A percentile compares a stretch with the other conserved stretches of the same genome.
Evolutionary conservation across 2,797 vertebrate genomes (phyloP).

Genomic region (Cottoperca gobio): DNA sequence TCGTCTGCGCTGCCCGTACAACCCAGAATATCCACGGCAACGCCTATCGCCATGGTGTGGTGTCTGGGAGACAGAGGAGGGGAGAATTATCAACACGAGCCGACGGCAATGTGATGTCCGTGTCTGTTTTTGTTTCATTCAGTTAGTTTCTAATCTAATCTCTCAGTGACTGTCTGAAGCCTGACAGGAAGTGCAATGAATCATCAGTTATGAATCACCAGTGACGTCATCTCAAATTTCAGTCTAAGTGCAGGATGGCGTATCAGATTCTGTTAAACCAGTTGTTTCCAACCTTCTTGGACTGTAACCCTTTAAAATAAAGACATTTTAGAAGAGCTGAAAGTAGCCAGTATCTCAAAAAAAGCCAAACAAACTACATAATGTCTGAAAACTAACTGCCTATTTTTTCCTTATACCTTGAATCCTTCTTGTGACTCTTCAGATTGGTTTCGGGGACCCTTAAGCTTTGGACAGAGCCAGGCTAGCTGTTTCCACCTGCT

Average conservation of each 20-base stretch:
- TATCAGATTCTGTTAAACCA: neutral
- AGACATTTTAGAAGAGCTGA: neutral
- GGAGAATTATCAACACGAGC: neutral
- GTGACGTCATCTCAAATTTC: neutral
- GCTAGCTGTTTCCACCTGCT: too few relatives aligned
- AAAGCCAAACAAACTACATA: neutral
- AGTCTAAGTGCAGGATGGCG: neutral
- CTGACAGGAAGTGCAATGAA: neutral
- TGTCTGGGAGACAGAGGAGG: constrained; percentile 83
- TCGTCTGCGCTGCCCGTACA: constrained; percentile 94
- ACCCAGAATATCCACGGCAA: constrained; percentile 96
- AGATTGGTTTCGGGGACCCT: too few relatives aligned
- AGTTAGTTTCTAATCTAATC: constrained; percentile 10
- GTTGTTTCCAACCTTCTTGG: neutral
- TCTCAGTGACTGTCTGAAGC: neutral
- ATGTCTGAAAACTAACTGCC: neutral
- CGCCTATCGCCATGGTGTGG: constrained; percentile 94
- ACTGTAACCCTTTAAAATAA: neutral
- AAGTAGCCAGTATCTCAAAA: neutral
- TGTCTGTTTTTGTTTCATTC: neutral
- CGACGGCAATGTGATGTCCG: neutral
- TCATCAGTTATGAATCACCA: neutral
- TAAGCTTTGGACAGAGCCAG: too few relatives aligned
- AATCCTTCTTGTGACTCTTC: too few relatives aligned
- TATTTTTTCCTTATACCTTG: too few relatives aligned